Evolutionary conservation across 2,113 vertebrate genomes (phyloP).

Genomic region (Athene noctua): DNA sequence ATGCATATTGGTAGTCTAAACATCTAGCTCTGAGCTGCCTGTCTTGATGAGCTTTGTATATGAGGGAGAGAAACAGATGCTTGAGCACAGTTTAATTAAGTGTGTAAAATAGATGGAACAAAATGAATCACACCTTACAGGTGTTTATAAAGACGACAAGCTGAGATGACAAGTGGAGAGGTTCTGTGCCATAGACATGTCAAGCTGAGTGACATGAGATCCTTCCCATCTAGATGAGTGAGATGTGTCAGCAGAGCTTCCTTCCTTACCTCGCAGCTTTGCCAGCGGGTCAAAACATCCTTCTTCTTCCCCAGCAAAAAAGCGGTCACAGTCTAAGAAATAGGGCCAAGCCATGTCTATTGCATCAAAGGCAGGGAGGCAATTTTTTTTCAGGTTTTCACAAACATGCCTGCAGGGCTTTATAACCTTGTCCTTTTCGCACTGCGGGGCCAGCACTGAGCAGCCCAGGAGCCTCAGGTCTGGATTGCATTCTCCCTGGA

Average conservation of each 20-base stretch:
- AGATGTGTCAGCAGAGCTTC: neutral
- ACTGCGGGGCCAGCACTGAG: conserved; percentile 87
- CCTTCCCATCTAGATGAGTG: neutral
- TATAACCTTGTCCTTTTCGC: conserved; percentile 69
- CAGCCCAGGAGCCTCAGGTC: conserved; percentile 92
- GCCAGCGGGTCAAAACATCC: conserved; percentile 89
- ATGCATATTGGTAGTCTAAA: neutral
- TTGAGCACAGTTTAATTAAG: neutral
- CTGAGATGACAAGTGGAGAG: neutral
- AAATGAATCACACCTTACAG: neutral
- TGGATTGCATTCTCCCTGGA: conserved; percentile 91
- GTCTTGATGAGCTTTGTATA: neutral
- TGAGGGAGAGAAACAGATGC: neutral
- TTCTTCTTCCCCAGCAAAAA: conserved; percentile 84
- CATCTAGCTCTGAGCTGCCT: neutral
- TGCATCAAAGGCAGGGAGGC: conserved; percentile 86
- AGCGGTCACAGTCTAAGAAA: conserved; percentile 91
- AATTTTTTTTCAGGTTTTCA: conserved; percentile 81
- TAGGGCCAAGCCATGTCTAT: conserved; percentile 99
- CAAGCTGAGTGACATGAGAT: neutral
- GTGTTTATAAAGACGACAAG: neutral
- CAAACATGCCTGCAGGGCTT: conserved; percentile 89
- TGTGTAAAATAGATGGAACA: neutral
- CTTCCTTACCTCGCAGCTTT: conserved; percentile 79
- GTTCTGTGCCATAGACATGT: neutral